Conservation (phyloP, 2,888 invertebrate species). For the Spisula solida region DNA sequence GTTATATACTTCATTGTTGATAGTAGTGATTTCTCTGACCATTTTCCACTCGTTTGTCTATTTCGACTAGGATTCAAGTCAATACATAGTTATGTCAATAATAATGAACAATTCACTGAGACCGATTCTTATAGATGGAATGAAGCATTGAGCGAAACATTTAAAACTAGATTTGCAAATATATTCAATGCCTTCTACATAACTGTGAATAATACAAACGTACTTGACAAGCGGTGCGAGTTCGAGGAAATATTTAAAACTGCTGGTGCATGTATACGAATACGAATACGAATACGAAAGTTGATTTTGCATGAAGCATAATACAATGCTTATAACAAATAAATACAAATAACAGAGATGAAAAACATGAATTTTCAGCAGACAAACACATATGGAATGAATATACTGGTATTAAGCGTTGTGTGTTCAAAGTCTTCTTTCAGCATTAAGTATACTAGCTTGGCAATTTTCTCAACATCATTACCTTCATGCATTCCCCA, state of each 20-base stretch:
- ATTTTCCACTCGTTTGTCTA: constrained; percentile 38
- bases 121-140: background rate
- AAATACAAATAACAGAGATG: too few species aligned
- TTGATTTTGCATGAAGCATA: too few species aligned
- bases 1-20: constrained; percentile 38
- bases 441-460: too few species aligned
- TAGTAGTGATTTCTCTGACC: constrained; percentile 39
- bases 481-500: too few species aligned
- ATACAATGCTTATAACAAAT: too few species aligned
- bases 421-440: too few species aligned
- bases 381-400: too few species aligned
- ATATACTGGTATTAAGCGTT: too few species aligned
- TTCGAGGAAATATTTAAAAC: background rate
- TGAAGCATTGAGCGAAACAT: background rate
- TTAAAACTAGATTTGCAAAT: background rate
- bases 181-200: background rate
- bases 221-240: background rate
- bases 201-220: background rate
- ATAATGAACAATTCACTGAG: background rate
- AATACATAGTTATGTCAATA: background rate
- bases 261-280: background rate
- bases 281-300: too few species aligned
- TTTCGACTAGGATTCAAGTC: background rate
- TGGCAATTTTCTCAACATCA: too few species aligned
- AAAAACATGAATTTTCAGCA: too few species aligned